Base-by-base conservation (phyloP, 2,113 vertebrate genomes). In the Sinosuthora webbiana region DNA sequence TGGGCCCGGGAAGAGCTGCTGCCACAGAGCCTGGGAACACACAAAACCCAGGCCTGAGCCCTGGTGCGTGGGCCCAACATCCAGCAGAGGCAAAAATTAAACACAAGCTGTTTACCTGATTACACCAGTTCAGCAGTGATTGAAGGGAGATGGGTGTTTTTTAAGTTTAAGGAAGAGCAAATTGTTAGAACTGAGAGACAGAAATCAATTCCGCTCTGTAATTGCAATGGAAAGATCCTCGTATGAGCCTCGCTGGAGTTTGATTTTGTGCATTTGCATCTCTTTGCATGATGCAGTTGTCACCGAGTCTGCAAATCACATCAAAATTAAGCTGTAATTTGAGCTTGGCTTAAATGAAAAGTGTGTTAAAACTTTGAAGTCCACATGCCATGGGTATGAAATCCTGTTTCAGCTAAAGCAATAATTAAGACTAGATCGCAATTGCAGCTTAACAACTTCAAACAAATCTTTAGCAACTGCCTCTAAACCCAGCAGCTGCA, bases 31-130 rank as follows among this genome's bases (percentile, higher is more conserved):
- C 80, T 53, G 92, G 69, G 87, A 59, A 85, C 94, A 93, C 86
- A 85, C 2, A 12, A 78, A 94, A 69, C 70, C 81, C 24, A 13
- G 56, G 30, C 15, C 15, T 33, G 2, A 65, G 83, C 91, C 86
- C 86, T 13, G 39, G 44, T 25, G 93, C 73, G 91, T 95, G 91
- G 88, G 96, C 93, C 39, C 81, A 63, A 70, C 89, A 96, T 78
- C 90, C 96, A 90, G 87, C 90, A 70, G 94, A 94, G 87, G 90
- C 62, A 83, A 63, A 90, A 95, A 86, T 88, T 59, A 95, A 95
- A 94, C 91, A 92, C 96, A 96, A 93, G 94, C 96, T 96, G 96
- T 93, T 96, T 90, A 92, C 90, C 84, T 94, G 88, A 89, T 92
- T 64, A 73, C 60, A 95, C 39, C 76, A 49, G 75, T 57, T 83